Conservation (phyloP, 1,140 invertebrate species). For the Homarus americanus region DNA sequence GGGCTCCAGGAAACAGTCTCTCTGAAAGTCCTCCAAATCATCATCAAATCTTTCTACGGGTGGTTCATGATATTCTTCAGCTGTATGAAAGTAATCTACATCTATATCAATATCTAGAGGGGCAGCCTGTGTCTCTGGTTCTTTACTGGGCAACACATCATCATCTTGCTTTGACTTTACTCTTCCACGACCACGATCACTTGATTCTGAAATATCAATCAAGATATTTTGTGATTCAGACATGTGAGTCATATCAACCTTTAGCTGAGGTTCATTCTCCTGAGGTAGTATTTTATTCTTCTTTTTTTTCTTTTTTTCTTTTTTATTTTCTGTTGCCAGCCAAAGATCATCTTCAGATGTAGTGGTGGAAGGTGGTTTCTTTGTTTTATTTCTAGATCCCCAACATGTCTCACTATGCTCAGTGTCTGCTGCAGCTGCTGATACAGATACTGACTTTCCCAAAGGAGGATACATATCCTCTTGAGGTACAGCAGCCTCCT, state of each 20-base stretch:
- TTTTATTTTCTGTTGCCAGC: constrained; percentile 58
- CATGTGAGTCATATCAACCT: constrained; percentile 1
- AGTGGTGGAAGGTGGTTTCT: constrained; percentile 48
- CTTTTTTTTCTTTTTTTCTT: constrained; percentile 62
- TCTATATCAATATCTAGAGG: constrained; percentile 58
- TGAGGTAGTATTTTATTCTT: constrained; percentile 26
- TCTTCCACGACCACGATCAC: background rate
- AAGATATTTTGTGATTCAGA: background rate
- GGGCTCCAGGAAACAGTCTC: constrained; percentile 37
- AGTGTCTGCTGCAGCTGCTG: background rate
- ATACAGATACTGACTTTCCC: constrained; percentile 5
- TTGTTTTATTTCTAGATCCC: constrained; percentile 33
- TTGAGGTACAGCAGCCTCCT: background rate
- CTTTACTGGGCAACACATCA: background rate
- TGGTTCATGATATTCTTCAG: constrained; percentile 62
- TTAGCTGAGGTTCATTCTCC: constrained; percentile 1
- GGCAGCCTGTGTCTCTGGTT: background rate
- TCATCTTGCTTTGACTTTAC: background rate
- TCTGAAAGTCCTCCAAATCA: constrained; percentile 13
- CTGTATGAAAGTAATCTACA: constrained; percentile 64
- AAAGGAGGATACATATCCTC: constrained; percentile 33
- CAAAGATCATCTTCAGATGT: constrained; percentile 63
- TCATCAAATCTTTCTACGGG: constrained; percentile 12
- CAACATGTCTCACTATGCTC: background rate
- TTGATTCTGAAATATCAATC: background rate